Base-by-base conservation (phyloP, 2,797 vertebrate genomes). In the Karalla daura region DNA sequence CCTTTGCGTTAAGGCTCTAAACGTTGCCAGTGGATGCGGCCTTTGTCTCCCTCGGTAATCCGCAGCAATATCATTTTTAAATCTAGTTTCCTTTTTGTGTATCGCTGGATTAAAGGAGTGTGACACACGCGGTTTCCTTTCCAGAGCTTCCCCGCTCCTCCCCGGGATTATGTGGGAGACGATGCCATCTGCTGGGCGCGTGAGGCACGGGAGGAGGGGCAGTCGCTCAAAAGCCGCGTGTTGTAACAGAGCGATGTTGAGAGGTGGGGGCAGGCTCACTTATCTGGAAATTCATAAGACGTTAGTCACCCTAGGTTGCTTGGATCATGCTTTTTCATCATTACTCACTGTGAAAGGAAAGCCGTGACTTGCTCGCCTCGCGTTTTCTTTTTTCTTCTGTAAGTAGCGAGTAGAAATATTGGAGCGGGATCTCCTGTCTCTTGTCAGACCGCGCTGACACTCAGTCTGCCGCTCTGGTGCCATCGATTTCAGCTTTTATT, bases 171-270 rank as follows among this genome's bases (percentile, higher is more conserved):
- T 53, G 70, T 81, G 41, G 81, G 67, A 55, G 63, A 83, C 58
- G 36, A 18, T 66, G 77, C 91, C 91, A 88, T 86, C 91, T 91
- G 79, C 88, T 89, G 91, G 88, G 53, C 52, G 40, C 63, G 53
- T 47, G 7, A 15, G 36, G 60, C 49, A 55, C 5, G 9, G 14
- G 6, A 20, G n/a, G 2, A 15, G 12, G 46, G 3, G 6, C 24
- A n/a, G 11, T 14, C 13, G 30, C 5, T 12, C 13, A 1, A 33
- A 39, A 25, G 11, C 36, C 15, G 13, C 35, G 41, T 53, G 63
- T 50, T 59, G 68, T 27, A 73, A 64, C 36, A 10, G 40, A 62
- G 72, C 63, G 73, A 74, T 67, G 62, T 41, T 73, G 25, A 80
- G 50, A 76, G 25, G 47, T 55, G 36, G 44, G 66, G 69, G 45